Evolutionary conservation across 2,888 invertebrate genomes (phyloP), one percentile per base, ranked within the genome.

Genomic region (Hypomecis atomaria): DNA sequence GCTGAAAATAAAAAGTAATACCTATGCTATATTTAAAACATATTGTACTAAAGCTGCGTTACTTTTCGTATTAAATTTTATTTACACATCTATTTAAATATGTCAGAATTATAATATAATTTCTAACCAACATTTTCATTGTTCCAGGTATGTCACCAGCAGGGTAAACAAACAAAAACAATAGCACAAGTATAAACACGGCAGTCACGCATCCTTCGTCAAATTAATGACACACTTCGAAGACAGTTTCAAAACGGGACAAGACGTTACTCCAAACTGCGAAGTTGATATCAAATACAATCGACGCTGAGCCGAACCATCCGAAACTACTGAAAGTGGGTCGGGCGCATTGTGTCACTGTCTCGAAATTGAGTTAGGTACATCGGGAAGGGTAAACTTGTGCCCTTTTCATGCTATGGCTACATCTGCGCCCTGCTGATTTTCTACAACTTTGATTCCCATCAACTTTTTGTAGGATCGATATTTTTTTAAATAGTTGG

Each of bases 341-440:
- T 80, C 78, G 74, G 71, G 69, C 73, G 73, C 78, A 82, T 83
- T 84, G 81, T 85, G 78, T 74, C 83, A 79, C 78, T 79, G 78
- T 81, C 77, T 82, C 73, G 73, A 78, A 86, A 88, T 85, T 83
- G 82, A 83, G 83, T 87, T 84, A 84, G 69, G 59, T 83, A 82
- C 79, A 78, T 77, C 77, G 76, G 78, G 79, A 61, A 61, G 72
- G 74, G 71, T 74, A 74, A 82, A 83, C 78, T 84, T 81, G 75
- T 66, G 72, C 77, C 79, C 78, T 78, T 81, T 84, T 78, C n/a
- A n/a, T n/a, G n/a, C n/a, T n/a, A n/a, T n/a, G n/a, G n/a, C n/a
- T n/a, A n/a, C n/a, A n/a, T n/a, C n/a, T n/a, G n/a, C n/a, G n/a
- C n/a, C n/a, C n/a, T n/a, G n/a, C n/a, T n/a, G n/a, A n/a, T n/a